Base-by-base conservation (phyloP, 1,140 invertebrate genomes). In the Drosophila elegans region DNA sequence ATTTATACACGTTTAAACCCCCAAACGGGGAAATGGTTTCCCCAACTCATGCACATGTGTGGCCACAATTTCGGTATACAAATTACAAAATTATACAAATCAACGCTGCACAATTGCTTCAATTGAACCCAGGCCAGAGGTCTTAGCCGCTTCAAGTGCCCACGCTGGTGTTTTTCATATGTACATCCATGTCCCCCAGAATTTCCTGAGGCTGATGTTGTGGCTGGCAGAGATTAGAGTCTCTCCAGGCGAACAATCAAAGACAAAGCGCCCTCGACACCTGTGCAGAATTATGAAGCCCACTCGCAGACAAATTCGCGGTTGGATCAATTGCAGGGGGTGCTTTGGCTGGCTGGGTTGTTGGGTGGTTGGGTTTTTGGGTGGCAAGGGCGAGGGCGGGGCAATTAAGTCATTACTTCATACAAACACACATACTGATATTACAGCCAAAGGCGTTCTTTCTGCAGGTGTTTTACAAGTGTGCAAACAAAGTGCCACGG, bases 61-160 rank as follows among this genome's bases (percentile, higher is more conserved):
- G 84, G 83, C 83, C 72, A 89, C 84, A 76, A 73, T 78, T 79
- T 69, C 71, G 84, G 84, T 89, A 89, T 89, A 89, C 84, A 89
- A 89, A 89, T 89, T 89, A 89, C 84, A 78, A 89, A 89, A 89
- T 89, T 89, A 89, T 89, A 89, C 84, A 89, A 89, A 89, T 89
- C 84, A 89, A 89, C 83, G 85, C 61, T 77, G 67, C 68, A 89
- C 84, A 89, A 89, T 89, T 89, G 84, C 84, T 84, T 80, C 84
- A 89, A 89, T 89, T 89, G 86, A 89, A 83, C 77, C 78, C 59
- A 67, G 66, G 38, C 56, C 63, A 56, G 51, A 39, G 34, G 10
- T 42, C n/a, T 59, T n/a, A 64, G 52, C 57, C 69, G 45, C 62
- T 39, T 85, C 29, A 78, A 74, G 78, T 52, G 52, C 38, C 49